Evolutionary conservation across 2,888 invertebrate species (phyloP).

Genomic region (Tenthredo livida): DNA sequence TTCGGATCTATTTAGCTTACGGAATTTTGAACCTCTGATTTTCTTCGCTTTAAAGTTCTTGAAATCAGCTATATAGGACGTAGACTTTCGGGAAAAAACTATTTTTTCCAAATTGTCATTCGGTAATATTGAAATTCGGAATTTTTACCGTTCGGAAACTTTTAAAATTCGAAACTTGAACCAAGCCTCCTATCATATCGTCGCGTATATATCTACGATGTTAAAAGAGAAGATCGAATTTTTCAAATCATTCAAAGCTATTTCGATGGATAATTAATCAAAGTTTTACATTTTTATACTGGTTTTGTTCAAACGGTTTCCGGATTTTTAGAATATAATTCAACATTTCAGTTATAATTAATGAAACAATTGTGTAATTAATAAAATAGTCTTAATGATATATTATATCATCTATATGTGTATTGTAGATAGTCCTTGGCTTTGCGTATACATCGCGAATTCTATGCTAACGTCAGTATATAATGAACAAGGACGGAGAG

Average conservation of each 20-base stretch:
- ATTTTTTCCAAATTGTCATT: background rate
- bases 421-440: conserved; percentile 30
- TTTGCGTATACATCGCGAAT: conserved; percentile 14
- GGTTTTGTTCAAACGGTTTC: no score
- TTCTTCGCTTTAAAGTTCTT: background rate
- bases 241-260: no score
- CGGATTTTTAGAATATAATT: background rate
- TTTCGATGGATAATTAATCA: no score
- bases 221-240: no score
- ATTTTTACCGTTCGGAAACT: no score
- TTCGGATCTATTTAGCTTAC: no score
- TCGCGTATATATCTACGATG: background rate
- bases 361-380: background rate
- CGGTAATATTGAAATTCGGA: background rate
- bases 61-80: background rate
- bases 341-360: background rate
- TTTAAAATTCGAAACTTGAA: no score
- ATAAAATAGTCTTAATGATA: background rate
- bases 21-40: background rate
- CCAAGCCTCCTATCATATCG: no score
- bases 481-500: conserved; percentile 27
- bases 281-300: no score
- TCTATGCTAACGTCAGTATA: background rate
- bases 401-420: background rate
- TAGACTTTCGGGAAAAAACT: background rate